Evolutionary conservation across 2,797 vertebrate genomes (phyloP).

Genomic region (Masticophis lateralis): DNA sequence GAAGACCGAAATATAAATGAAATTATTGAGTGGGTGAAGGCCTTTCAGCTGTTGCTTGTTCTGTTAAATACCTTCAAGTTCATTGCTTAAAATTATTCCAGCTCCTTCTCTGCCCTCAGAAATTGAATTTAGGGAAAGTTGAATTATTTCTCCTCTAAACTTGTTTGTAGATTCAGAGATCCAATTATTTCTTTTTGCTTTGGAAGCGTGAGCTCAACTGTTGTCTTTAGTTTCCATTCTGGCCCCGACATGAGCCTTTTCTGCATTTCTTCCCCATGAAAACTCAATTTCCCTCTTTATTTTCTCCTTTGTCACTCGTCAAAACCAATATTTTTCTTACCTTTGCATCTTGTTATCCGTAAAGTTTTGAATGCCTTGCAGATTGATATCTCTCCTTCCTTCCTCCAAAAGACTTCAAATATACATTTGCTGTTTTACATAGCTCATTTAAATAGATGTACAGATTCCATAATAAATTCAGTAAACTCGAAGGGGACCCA

Average conservation of each 20-base stretch:
- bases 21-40: too few relatives aligned
- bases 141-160: neutral
- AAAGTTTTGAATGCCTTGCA: neutral
- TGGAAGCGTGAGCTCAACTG: neutral
- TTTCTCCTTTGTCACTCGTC: neutral
- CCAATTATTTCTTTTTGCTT: neutral
- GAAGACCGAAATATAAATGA: too few relatives aligned
- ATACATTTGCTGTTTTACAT: neutral
- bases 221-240: neutral
- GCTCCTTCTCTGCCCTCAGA: neutral
- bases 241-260: neutral
- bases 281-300: neutral
- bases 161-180: neutral
- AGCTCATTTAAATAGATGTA: neutral
- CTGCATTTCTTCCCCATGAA: too few relatives aligned
- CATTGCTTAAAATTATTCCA: neutral
- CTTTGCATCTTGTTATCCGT: neutral
- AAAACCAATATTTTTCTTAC: neutral
- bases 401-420: neutral
- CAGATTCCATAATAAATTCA: neutral
- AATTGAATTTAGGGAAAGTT: neutral
- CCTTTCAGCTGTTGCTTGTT: neutral
- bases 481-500: too few relatives aligned
- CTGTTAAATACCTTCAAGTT: neutral
- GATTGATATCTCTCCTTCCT: neutral